Percentiles rank a stretch among this genome's conserved stretches.
Conservation (phyloP, 2,888 invertebrate species). For the Thyatira batis region DNA sequence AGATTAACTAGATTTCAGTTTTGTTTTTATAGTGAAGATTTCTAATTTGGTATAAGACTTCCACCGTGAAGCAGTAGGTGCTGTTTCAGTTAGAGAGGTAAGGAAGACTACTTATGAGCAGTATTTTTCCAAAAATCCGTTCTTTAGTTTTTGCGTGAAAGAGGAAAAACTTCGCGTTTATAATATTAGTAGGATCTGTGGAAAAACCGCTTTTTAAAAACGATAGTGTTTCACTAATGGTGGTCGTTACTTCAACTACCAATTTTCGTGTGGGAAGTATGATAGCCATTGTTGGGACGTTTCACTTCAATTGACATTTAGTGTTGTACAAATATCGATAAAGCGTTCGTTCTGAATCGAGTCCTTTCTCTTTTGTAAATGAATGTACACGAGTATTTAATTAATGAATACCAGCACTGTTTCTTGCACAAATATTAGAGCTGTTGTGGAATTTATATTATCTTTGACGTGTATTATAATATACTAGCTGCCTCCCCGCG, state of each 20-base stretch:
- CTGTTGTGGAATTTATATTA: background rate
- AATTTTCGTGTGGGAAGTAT: slow-evolving; percentile 5
- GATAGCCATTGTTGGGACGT: slow-evolving; percentile 4
- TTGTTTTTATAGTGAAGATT: background rate
- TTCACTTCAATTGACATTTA: slow-evolving; percentile 3
- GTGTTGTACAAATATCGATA: background rate
- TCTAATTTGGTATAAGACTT: too few relatives aligned
- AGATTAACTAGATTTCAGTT: background rate
- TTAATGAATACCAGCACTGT: background rate
- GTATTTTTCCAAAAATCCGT: too few relatives aligned
- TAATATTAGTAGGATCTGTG: background rate
- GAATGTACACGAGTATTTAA: background rate
- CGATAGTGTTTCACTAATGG: slow-evolving; percentile 4
- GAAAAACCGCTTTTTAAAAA: background rate
- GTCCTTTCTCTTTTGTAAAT: background rate
- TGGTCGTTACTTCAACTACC: slow-evolving; percentile 6
- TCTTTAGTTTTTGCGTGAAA: too few relatives aligned
- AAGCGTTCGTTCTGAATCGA: background rate
- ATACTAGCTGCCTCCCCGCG: too few relatives aligned
- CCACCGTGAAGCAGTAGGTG: too few relatives aligned
- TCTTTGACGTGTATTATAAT: background rate
- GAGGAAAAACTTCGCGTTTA: too few relatives aligned
- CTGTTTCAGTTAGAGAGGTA: too few relatives aligned
- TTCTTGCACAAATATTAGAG: background rate
- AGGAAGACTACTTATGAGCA: too few relatives aligned